Percentiles rank a stretch among this genome's conserved stretches.
These are phyloP conservation scores for Tolypeutes matacus DNA, from an alignment of 2,797 vertebrate species.

Conservation along the genomic window DNA sequence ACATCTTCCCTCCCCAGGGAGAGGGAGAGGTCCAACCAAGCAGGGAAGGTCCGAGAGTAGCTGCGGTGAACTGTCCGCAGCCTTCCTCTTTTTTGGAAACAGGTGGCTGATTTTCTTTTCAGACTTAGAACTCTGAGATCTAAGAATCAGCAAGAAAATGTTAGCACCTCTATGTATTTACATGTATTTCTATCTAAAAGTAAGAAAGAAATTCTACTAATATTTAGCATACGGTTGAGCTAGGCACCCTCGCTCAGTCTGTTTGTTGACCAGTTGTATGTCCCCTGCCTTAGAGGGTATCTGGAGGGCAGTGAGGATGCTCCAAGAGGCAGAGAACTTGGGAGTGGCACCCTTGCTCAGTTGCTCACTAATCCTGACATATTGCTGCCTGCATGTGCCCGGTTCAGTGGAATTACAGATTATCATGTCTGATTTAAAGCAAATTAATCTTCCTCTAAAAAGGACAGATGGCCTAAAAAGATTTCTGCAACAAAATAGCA, in stretches of 20 bases:
- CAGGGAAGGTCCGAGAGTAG: neutral
- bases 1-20: neutral
- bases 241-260: neutral
- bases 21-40: neutral
- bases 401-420: neutral
- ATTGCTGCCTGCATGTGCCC: neutral
- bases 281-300: neutral
- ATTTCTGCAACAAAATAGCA: slow-evolving; percentile 7
- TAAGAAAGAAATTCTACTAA: neutral
- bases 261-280: neutral
- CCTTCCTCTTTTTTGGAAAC: neutral
- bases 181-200: neutral
- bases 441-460: neutral
- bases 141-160: slow-evolving; percentile 8
- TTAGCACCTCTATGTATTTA: neutral
- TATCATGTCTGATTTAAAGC: neutral
- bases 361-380: neutral
- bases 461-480: neutral
- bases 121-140: neutral
- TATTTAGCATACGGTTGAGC: neutral
- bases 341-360: neutral
- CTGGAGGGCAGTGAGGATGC: neutral
- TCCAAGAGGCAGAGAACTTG: neutral
- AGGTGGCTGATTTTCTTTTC: neutral
- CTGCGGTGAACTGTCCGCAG: neutral